Conservation (phyloP, 2,797 vertebrate species). For the Enteromius fasciolatus region DNA sequence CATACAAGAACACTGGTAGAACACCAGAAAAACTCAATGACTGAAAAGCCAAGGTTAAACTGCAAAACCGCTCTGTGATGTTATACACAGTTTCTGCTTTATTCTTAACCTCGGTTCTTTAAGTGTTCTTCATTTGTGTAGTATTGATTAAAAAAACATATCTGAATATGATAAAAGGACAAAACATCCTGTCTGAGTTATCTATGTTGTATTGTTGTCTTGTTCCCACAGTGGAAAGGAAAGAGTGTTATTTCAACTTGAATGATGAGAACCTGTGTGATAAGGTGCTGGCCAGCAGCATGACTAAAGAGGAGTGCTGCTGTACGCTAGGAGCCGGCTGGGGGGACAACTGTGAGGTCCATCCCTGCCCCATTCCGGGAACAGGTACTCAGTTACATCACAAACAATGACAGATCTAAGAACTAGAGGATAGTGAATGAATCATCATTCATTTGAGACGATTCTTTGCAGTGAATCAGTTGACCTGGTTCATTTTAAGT, state of each 20-base stretch:
- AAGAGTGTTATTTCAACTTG: constrained; percentile 94
- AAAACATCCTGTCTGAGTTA: neutral
- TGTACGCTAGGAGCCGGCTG: constrained; percentile 95
- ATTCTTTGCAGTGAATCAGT: neutral
- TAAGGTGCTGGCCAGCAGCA: constrained; percentile 89
- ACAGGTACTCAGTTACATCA: constrained; percentile 76
- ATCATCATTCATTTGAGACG: neutral
- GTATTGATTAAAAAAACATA: neutral
- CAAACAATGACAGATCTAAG: neutral
- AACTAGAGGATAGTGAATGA: neutral
- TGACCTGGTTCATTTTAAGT: neutral
- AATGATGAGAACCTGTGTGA: constrained; percentile 94
- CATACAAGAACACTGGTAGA: neutral
- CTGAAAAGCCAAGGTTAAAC: neutral
- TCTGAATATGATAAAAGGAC: neutral
- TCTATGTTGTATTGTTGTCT: constrained; percentile 9
- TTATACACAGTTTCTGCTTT: neutral
- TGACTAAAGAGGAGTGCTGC: constrained; percentile 96
- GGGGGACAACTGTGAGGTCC: constrained; percentile 97
- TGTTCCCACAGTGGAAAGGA: constrained; percentile 78
- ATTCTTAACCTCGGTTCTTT: neutral
- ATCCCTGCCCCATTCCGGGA: constrained; percentile 90
- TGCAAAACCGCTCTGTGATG: neutral
- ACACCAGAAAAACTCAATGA: neutral
- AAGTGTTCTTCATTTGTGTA: neutral